Percentiles rank a stretch among this genome's conserved stretches.
Evolutionary conservation across 2,797 vertebrate genomes (phyloP).

Genomic region (Phrynocephalus forsythii): DNA sequence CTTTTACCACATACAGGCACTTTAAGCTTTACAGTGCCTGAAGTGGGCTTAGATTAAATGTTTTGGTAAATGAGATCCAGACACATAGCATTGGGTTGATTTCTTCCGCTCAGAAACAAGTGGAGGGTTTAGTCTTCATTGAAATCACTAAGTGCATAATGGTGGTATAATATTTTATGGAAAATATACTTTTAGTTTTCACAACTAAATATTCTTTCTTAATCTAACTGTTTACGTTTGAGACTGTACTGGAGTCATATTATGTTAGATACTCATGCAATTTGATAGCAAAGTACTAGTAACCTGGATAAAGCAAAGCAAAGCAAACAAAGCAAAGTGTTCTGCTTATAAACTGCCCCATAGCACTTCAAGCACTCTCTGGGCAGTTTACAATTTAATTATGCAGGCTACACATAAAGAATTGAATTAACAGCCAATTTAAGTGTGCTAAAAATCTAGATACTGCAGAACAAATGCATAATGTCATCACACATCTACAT

Average conservation of each 20-base stretch:
- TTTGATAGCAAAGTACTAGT: conserved; percentile 1
- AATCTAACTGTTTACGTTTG: neutral
- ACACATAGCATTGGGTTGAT: neutral
- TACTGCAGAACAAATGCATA: neutral
- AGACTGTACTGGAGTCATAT: neutral
- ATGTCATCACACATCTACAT: neutral
- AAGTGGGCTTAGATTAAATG: neutral
- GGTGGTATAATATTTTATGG: neutral
- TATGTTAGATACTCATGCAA: neutral
- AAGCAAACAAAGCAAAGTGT: no score
- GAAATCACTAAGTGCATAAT: neutral
- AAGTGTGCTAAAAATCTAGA: neutral
- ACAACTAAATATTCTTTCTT: neutral
- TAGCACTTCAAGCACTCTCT: no score
- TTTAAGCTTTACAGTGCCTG: no score
- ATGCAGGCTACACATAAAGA: neutral
- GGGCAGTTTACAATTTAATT: no score
- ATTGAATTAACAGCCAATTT: neutral
- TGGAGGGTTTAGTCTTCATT: neutral
- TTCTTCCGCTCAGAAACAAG: neutral
- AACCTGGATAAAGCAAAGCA: neutral
- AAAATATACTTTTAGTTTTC: neutral
- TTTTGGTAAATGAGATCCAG: neutral
- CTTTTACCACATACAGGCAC: no score
- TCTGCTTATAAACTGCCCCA: no score